A percentile compares a stretch with the other conserved stretches of the same genome.
These are phyloP conservation scores for Urocitellus parryii DNA, from an alignment of 2,113 vertebrate genomes.

Conservation along the genomic window DNA sequence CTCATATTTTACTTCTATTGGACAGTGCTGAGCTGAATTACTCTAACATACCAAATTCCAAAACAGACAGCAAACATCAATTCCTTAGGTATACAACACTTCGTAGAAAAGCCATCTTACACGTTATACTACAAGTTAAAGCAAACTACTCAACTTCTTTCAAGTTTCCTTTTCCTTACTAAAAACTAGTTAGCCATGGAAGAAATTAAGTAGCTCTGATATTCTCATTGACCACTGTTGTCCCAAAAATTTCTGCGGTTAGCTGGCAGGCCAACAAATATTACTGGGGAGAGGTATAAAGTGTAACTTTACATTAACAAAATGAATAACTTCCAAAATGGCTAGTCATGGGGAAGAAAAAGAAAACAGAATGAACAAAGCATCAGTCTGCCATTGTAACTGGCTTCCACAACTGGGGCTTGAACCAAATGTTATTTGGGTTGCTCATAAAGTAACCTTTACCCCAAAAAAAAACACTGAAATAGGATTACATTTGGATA, in stretches of 20 bases:
- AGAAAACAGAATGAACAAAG: neutral
- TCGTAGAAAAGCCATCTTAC: neutral
- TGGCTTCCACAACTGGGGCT: neutral
- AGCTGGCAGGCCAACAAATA: neutral
- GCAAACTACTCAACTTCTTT: constrained; percentile 23
- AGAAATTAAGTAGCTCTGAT: constrained; percentile 17
- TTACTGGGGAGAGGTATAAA: neutral
- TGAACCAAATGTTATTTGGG: neutral
- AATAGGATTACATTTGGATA: neutral
- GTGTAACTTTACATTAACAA: constrained; percentile 38
- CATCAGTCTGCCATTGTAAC: neutral
- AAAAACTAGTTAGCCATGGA: constrained; percentile 33
- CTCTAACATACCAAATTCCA: neutral
- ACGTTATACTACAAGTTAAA: neutral
- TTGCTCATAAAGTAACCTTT: neutral
- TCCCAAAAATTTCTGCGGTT: neutral
- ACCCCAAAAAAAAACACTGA: neutral
- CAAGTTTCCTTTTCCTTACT: constrained; percentile 14
- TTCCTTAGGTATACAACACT: neutral
- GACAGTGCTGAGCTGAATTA: too few relatives aligned
- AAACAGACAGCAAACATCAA: neutral
- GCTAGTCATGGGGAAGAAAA: neutral
- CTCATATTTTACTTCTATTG: too few relatives aligned
- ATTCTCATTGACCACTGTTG: neutral
- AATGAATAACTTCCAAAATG: neutral